A percentile compares a stretch with the other conserved stretches of the same genome.
phyloP scores from a whole-genome alignment of 2,888 invertebrate genomes.

The Homarus gammarus region DNA sequence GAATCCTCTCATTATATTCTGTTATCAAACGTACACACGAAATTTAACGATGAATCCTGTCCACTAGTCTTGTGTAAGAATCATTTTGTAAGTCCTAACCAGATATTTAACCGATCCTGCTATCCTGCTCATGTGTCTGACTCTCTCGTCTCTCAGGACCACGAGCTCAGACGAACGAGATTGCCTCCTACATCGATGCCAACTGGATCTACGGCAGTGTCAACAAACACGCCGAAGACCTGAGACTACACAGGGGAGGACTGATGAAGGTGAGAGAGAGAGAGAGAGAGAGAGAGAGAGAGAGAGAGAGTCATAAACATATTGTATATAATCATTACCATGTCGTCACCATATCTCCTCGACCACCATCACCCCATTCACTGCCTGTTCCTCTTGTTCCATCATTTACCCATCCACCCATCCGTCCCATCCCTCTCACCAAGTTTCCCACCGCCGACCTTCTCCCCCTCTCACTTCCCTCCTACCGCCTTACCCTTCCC shows the following conservation, averaged over 20 bases:
- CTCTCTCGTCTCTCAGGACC: slow-evolving; percentile 77
- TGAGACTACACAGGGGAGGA: slow-evolving; percentile 77
- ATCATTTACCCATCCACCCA: too few species aligned
- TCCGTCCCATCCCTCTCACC: too few species aligned
- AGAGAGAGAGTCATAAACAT: slow-evolving; percentile 3
- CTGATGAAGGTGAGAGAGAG: slow-evolving; percentile 76
- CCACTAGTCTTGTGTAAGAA: too few species aligned
- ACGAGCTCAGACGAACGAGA: slow-evolving; percentile 77
- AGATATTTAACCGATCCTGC: too few species aligned
- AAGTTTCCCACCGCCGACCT: not conserved
- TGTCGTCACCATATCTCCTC: not conserved
- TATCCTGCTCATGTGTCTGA: slow-evolving; percentile 9
- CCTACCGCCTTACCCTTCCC: not conserved
- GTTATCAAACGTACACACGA: too few species aligned
- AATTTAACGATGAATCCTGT: too few species aligned
- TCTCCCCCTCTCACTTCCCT: not conserved
- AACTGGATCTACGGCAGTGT: slow-evolving; percentile 78
- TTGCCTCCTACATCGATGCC: slow-evolving; percentile 78
- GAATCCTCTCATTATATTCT: too few species aligned
- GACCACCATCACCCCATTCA: not conserved
- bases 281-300: not conserved
- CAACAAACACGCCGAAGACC: slow-evolving; percentile 49
- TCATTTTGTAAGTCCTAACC: too few species aligned
- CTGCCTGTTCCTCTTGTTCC: too few species aligned
- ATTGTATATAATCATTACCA: not conserved